These are phyloP conservation scores for Cremastobaeus sp. DNA, from an alignment of 2,888 invertebrate species.

Conservation along the genomic window DNA sequence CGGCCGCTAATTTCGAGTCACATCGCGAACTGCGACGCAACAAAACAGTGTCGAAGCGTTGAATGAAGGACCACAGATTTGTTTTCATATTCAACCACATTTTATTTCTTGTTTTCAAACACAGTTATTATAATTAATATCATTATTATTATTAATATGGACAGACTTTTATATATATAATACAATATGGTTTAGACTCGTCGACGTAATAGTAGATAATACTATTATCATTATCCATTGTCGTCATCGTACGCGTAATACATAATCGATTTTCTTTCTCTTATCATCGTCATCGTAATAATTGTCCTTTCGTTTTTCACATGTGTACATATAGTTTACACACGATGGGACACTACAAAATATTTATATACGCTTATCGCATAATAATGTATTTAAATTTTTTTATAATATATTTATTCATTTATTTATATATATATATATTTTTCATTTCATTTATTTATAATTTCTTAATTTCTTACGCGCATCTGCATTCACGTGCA, in stretches of 20 bases:
- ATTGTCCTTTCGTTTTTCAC: conserved; percentile 66
- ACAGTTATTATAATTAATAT: conserved; percentile 79
- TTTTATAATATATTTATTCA: conserved; percentile 78
- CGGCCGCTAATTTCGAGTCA: conserved; percentile 9
- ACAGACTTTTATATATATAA: conserved; percentile 79
- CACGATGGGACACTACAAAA: conserved; percentile 77
- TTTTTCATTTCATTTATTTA: conserved; percentile 71
- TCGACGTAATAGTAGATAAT: conserved; percentile 78
- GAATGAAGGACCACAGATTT: conserved; percentile 58
- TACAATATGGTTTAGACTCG: conserved; percentile 78
- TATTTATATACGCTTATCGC: conserved; percentile 74
- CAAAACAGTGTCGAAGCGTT: conserved; percentile 25
- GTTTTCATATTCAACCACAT: conserved; percentile 79
- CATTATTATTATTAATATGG: conserved; percentile 78
- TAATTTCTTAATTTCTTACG: conserved; percentile 61
- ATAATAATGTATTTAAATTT: conserved; percentile 69
- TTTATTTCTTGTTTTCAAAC: conserved; percentile 79
- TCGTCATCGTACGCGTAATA: conserved; percentile 71
- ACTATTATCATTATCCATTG: conserved; percentile 76
- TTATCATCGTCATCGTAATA: conserved; percentile 64
- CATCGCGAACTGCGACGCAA: conserved; percentile 1
- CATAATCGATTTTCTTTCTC: conserved; percentile 71
- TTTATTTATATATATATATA: conserved; percentile 76
- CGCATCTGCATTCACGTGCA: conserved; percentile 64
- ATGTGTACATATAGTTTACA: conserved; percentile 77